A percentile compares a stretch with the other conserved stretches of the same genome.
phyloP scores from a whole-genome alignment of 1,140 invertebrate species.

The Callitettix versicolor region DNA sequence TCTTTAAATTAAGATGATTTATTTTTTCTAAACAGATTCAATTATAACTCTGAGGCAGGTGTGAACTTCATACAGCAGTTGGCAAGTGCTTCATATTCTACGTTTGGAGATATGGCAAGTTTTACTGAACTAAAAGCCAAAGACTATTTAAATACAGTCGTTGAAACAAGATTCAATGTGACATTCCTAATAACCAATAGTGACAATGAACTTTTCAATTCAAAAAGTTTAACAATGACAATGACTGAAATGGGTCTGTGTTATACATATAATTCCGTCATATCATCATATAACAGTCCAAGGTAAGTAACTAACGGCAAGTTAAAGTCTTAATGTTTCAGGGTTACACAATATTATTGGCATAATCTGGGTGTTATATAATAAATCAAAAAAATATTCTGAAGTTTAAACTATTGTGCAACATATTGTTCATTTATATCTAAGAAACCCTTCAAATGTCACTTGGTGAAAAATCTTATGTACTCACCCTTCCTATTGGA shows the following conservation, averaged over 20 bases:
- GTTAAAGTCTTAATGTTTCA: too few relatives aligned
- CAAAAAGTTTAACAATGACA: slow-evolving; percentile 27
- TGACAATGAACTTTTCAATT: slow-evolving; percentile 11
- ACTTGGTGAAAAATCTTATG: too few relatives aligned
- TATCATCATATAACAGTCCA: slow-evolving; percentile 48
- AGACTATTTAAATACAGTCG: slow-evolving; percentile 44
- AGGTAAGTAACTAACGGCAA: slow-evolving; percentile 40
- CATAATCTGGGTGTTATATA: too few relatives aligned
- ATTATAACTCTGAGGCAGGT: neutral
- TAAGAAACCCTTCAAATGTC: too few relatives aligned
- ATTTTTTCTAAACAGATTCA: too few relatives aligned
- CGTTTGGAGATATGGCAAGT: neutral
- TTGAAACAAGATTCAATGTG: slow-evolving; percentile 20
- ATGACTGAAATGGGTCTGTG: slow-evolving; percentile 55
- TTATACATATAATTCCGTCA: slow-evolving; percentile 50
- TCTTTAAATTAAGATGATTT: too few relatives aligned
- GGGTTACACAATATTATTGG: too few relatives aligned
- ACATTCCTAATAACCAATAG: slow-evolving; percentile 22
- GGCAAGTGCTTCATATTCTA: neutral
- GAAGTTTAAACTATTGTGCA: too few relatives aligned
- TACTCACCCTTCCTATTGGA: too few relatives aligned
- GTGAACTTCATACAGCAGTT: neutral
- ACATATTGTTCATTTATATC: too few relatives aligned
- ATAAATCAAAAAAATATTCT: too few relatives aligned
- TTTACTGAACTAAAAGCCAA: slow-evolving; percentile 25